Conservation (phyloP, 1,140 invertebrate genomes). For the Dufourea novaeangliae region DNA sequence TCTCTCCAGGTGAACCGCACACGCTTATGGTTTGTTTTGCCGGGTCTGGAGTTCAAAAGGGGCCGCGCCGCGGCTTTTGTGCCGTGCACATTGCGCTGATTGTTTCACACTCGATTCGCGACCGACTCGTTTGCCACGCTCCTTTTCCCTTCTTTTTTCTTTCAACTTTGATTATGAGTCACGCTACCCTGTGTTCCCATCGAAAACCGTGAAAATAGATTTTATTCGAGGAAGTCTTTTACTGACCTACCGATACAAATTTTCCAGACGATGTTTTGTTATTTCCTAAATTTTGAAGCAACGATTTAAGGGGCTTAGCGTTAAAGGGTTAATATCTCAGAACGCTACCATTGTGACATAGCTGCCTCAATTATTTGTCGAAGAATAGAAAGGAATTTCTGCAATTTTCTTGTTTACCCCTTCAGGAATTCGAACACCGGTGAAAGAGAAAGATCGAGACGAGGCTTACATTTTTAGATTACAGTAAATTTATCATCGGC, state of each 20-base stretch:
- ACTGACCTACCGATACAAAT: too few relatives aligned
- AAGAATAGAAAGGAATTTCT: not conserved
- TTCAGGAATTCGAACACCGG: conserved; percentile 3
- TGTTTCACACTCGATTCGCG: conserved; percentile 68
- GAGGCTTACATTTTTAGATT: conserved; percentile 44
- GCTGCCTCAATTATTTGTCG: not conserved
- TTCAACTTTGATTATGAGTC: not conserved
- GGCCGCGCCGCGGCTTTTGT: conserved; percentile 26
- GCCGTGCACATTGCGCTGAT: conserved; percentile 29
- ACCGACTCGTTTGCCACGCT: conserved; percentile 57
- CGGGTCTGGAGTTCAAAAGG: conserved; percentile 43
- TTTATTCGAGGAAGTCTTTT: too few relatives aligned
- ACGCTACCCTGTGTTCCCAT: not conserved
- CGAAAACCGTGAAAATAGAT: not conserved
- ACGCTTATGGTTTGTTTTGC: conserved; percentile 49
- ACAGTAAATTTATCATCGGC: conserved; percentile 41
- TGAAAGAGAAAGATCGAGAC: not conserved
- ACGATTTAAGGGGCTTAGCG: too few relatives aligned
- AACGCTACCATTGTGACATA: too few relatives aligned
- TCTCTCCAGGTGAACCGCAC: conserved; percentile 38
- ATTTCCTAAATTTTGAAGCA: too few relatives aligned
- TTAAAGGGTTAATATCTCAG: too few relatives aligned
- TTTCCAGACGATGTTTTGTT: too few relatives aligned
- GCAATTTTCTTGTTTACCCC: not conserved
- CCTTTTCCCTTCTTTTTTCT: not conserved